Evolutionary conservation across 2,113 vertebrate genomes (phyloP).

Genomic region (Bathybates hornii): DNA sequence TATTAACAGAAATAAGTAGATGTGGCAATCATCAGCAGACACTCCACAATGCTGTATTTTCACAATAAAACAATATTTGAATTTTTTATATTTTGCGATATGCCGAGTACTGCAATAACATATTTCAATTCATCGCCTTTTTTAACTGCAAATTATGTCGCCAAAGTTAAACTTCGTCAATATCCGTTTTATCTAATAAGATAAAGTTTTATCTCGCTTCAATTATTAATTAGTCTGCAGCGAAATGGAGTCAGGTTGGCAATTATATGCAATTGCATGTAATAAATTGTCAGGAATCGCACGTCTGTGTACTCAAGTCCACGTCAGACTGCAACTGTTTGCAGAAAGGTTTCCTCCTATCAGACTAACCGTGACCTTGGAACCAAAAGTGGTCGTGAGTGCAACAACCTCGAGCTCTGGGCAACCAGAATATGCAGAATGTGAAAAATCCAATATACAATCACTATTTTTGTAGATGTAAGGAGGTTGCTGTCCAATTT

Average conservation of each 20-base stretch:
- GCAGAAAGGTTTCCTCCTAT: neutral
- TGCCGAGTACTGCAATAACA: neutral
- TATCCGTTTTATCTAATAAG: rapidly evolving
- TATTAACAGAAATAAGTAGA: neutral
- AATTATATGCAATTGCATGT: neutral
- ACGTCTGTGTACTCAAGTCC: neutral
- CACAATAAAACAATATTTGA: rapidly evolving
- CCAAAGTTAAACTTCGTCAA: neutral
- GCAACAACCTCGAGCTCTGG: neutral
- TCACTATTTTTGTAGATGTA: neutral
- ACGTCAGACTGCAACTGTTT: neutral
- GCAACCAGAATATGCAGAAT: neutral
- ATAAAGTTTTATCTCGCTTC: rapidly evolving
- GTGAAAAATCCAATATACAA: neutral
- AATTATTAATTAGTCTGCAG: neutral
- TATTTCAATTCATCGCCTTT: neutral
- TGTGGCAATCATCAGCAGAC: rapidly evolving
- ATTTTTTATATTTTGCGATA: neutral
- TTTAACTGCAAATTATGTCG: neutral
- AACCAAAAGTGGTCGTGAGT: neutral
- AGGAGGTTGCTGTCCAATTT: neutral
- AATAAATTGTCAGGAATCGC: neutral
- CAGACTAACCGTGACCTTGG: rapidly evolving
- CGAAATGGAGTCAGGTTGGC: neutral
- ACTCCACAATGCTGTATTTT: neutral